phyloP scores from a whole-genome alignment of 2,113 vertebrate species.

The Tragulus kanchil region DNA sequence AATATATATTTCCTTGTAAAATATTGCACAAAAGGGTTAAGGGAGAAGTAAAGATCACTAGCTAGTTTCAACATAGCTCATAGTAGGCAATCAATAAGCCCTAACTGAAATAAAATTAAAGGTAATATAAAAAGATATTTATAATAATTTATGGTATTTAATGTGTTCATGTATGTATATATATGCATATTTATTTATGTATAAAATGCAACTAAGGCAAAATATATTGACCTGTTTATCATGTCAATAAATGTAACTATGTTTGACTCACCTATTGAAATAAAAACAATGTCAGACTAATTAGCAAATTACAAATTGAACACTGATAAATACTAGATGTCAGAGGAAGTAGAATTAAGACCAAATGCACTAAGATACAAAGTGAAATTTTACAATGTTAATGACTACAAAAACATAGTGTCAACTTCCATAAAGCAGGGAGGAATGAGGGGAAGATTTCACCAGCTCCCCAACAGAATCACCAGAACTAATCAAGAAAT shows the following conservation, averaged over 20 bases:
- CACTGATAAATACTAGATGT: neutral
- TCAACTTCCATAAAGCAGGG: neutral
- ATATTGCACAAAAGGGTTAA: neutral
- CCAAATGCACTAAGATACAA: neutral
- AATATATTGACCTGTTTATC: slow-evolving; percentile 8
- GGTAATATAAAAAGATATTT: neutral
- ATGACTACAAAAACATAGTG: neutral
- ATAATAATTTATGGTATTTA: neutral
- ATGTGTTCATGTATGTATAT: neutral
- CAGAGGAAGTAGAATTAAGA: slow-evolving; percentile 15
- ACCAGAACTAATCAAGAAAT: too few species aligned
- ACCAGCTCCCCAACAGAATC: too few species aligned
- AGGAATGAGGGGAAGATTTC: too few species aligned
- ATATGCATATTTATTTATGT: neutral
- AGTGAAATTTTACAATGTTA: neutral
- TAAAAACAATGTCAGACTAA: neutral
- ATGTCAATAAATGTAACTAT: slow-evolving; percentile 30
- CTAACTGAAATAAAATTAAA: neutral
- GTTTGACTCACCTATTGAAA: neutral
- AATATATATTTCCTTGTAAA: neutral
- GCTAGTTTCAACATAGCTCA: neutral
- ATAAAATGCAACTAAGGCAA: neutral
- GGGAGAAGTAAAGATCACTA: neutral
- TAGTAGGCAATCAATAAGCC: neutral
- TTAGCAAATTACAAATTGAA: slow-evolving; percentile 40